phyloP scores from a whole-genome alignment of 2,888 invertebrate species.

The Allacma fusca region DNA sequence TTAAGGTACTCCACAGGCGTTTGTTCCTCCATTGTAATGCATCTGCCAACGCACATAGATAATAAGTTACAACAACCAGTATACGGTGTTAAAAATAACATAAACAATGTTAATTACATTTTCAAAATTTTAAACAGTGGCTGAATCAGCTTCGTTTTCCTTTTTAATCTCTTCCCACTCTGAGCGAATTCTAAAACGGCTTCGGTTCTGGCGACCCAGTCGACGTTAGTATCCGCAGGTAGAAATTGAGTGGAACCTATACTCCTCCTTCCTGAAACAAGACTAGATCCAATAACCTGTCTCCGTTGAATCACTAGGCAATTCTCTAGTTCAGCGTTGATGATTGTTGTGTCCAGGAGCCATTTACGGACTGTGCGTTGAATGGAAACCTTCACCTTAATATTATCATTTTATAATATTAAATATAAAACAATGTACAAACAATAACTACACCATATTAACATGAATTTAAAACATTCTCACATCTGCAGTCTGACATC shows the following conservation, averaged over 20 bases:
- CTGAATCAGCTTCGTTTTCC: slow-evolving; percentile 74
- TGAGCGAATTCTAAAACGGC: slow-evolving; percentile 84
- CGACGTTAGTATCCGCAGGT: slow-evolving; percentile 71
- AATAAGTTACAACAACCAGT: too few species aligned
- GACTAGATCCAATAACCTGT: background rate
- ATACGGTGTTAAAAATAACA: too few species aligned
- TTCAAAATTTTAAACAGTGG: slow-evolving; percentile 80
- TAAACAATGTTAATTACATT: slow-evolving; percentile 64
- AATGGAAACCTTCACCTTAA: slow-evolving; percentile 57
- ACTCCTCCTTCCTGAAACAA: background rate
- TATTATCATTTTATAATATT: background rate
- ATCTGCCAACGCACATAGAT: slow-evolving; percentile 66
- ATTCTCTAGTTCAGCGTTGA: slow-evolving; percentile 63
- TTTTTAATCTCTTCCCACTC: slow-evolving; percentile 79
- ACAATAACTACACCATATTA: background rate
- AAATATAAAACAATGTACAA: background rate
- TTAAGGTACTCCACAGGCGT: slow-evolving; percentile 87
- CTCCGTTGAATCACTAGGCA: slow-evolving; percentile 54
- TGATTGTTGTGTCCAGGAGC: slow-evolving; percentile 70
- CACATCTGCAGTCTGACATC: slow-evolving; percentile 59
- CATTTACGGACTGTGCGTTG: slow-evolving; percentile 61
- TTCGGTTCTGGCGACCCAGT: slow-evolving; percentile 79
- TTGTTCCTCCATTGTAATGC: too few species aligned
- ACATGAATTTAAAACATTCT: slow-evolving; percentile 8
- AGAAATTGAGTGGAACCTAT: background rate